phyloP scores from a whole-genome alignment of 2,113 vertebrate genomes.

The Trochalopteron elliotii region DNA sequence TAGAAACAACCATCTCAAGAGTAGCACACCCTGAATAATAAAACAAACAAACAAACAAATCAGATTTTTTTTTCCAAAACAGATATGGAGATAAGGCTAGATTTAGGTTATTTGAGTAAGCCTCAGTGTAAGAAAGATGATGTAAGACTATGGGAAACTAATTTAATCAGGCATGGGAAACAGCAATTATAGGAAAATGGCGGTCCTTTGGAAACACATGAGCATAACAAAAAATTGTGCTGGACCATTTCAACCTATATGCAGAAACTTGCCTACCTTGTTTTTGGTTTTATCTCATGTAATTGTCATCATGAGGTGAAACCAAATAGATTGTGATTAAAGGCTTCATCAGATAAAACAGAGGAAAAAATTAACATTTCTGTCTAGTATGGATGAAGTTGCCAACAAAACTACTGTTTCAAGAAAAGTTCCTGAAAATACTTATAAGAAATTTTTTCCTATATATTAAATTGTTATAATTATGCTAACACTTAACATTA shows the following conservation, averaged over 20 bases:
- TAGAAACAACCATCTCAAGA: not conserved
- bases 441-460: not conserved
- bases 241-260: not conserved
- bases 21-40: not conserved
- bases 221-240: not conserved
- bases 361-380: not conserved
- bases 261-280: not conserved
- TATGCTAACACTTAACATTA: not conserved
- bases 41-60: not conserved
- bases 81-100: not conserved
- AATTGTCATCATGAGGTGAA: not conserved
- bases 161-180: not conserved
- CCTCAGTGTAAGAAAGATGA: not conserved
- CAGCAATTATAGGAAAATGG: not conserved
- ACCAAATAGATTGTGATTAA: not conserved
- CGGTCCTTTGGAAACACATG: not conserved
- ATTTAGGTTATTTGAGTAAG: not conserved
- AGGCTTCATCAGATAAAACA: not conserved
- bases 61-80: not conserved
- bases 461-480: not conserved
- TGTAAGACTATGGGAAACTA: not conserved
- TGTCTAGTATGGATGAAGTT: not conserved
- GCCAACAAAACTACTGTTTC: not conserved
- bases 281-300: not conserved
- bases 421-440: not conserved